Percentiles rank a stretch among this genome's conserved stretches.
phyloP scores from a whole-genome alignment of 2,797 vertebrate species.

The Bryconaethiops microstoma region DNA sequence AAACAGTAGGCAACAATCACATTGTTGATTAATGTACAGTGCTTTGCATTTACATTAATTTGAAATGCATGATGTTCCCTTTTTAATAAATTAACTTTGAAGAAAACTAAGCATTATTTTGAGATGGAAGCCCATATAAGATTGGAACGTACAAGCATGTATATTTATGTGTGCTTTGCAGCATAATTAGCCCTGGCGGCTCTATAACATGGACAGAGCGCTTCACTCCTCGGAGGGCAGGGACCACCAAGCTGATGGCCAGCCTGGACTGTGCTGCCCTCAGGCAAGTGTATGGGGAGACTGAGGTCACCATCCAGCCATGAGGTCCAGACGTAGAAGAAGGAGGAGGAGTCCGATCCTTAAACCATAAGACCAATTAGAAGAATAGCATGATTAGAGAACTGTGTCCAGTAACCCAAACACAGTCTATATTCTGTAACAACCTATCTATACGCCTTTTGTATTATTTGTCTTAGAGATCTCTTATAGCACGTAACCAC shows the following conservation, averaged over 20 bases:
- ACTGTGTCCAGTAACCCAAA: neutral
- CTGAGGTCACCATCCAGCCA: slow-evolving; percentile 59
- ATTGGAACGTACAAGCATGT: neutral
- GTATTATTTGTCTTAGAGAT: neutral
- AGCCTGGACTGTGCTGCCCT: slow-evolving; percentile 79
- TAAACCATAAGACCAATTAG: neutral
- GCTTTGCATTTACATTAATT: neutral
- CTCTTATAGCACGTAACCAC: neutral
- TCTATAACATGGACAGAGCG: slow-evolving; percentile 78
- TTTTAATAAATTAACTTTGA: neutral
- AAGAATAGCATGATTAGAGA: neutral
- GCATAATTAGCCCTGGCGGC: slow-evolving; percentile 60
- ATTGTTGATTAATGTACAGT: neutral
- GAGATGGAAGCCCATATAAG: neutral
- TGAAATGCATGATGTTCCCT: neutral
- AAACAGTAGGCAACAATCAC: neutral
- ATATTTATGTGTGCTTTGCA: slow-evolving; percentile 33
- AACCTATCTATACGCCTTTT: neutral
- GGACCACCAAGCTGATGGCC: slow-evolving; percentile 79
- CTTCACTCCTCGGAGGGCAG: slow-evolving; percentile 70
- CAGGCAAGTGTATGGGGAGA: slow-evolving; percentile 83
- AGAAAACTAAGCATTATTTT: neutral
- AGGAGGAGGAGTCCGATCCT: too few relatives aligned
- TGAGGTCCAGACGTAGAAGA: slow-evolving; percentile 2
- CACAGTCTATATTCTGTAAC: slow-evolving; percentile 1